Conservation (phyloP, 2,888 invertebrate species). For the Drosophila fulvimacula region DNA sequence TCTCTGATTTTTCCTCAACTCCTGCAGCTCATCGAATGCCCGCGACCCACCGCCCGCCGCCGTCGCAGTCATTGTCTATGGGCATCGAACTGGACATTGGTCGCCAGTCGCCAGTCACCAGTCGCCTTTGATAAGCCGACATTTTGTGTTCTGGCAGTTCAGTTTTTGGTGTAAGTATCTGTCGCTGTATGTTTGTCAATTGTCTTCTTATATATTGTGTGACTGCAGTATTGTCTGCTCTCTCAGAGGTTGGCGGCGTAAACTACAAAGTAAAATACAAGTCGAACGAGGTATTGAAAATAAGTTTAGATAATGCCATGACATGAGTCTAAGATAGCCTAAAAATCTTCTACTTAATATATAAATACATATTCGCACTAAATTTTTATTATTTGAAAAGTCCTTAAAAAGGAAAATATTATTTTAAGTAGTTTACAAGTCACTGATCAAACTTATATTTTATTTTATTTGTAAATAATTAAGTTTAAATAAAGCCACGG, state of each 20-base stretch:
- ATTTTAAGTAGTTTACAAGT: no score
- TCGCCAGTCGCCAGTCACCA: slow-evolving; percentile 32
- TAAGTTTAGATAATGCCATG: no score
- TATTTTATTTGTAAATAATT: slow-evolving; percentile 18
- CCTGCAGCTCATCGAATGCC: slow-evolving; percentile 20
- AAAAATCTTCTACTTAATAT: no score
- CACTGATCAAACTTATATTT: neutral
- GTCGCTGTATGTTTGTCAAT: slow-evolving; percentile 56
- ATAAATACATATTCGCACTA: no score
- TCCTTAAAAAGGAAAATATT: no score
- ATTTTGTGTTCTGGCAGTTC: slow-evolving; percentile 56
- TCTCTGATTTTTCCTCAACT: slow-evolving; percentile 77
- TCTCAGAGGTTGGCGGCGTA: slow-evolving; percentile 30
- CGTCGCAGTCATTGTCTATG: slow-evolving; percentile 60
- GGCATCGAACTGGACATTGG: slow-evolving; percentile 65
- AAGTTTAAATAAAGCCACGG: slow-evolving; percentile 4
- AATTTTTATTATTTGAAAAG: no score
- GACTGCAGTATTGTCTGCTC: slow-evolving; percentile 58
- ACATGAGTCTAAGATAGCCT: no score
- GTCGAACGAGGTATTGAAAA: no score
- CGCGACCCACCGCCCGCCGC: slow-evolving; percentile 2
- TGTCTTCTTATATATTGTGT: slow-evolving; percentile 47
- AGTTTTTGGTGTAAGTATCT: slow-evolving; percentile 57
- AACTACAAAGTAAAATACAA: slow-evolving; percentile 31
- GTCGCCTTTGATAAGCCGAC: slow-evolving; percentile 72